Base-by-base conservation (phyloP, 2,888 invertebrate species). In the Drosophila atripex region DNA sequence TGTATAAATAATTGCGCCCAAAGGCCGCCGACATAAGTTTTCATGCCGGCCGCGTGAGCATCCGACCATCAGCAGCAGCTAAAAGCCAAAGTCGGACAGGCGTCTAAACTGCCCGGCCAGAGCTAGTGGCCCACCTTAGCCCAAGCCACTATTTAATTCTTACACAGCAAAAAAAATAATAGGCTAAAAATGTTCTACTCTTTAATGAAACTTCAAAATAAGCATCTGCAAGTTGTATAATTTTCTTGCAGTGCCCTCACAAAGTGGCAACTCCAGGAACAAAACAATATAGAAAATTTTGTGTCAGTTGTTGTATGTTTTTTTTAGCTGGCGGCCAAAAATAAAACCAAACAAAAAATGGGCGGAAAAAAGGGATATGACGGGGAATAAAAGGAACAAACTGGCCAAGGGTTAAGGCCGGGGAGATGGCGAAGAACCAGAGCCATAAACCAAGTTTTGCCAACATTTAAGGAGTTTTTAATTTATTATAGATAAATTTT, bases 1-100 rank as follows among this genome's bases (percentile, higher is more conserved):
- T 89, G 87, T 88, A 89, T 89, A 90, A 89, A 90, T 89, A 89
- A 89, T 89, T 89, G 90, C 88, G 86, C 89, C 89, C 90, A 89
- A 84, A 86, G 90, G 90, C 89, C 87, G 86, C 86, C 84, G 84
- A 88, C 85, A 88, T 89, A 85, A 88, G 88, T 86, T 88, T 84
- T 84, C 84, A 87, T 87, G 88, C 84, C 83, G 86, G 57, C 86
- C 83, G 86, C 82, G 86, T 78, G 80, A 61, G 72, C 58, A 64
- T 64, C 69, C 63, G 74, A 79, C 84, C 84, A 86, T 83, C 83
- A 77, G 54, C 79, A 55, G 60, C 56, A 28, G 56, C 60, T 41
- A 61, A 64, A 39, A 61, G 60, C 54, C 21, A 43, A 43, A 43
- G 12, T 46, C 53, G 55, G 56, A 58, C 56, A 54, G 68, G 73